Base-by-base conservation (phyloP, 2,113 vertebrate genomes). In the Poicephalus gulielmi region DNA sequence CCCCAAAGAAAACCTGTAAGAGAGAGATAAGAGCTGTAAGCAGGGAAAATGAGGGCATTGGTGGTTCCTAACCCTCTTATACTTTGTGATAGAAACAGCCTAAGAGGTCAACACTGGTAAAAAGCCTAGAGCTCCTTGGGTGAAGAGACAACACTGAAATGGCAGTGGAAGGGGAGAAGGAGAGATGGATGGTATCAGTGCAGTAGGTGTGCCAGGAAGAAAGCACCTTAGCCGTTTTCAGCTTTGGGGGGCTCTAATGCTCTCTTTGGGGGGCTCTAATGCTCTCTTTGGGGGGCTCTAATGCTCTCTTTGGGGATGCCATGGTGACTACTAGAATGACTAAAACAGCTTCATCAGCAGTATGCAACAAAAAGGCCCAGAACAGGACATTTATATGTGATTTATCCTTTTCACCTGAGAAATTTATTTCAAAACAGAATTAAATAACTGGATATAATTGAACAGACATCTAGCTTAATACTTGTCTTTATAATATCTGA, bases 361-460 rank as follows among this genome's bases (percentile, higher is more conserved):
- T 17, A 53, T 13, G 23, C 28, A 80, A 59, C 60, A 64, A 73
- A 90, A 76, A 64, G 31, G 16, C 35, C 12, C 17, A 50, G 52
- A 92, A 92, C 1, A 60, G 37, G 71, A 75, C 9, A 43, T 68
- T 62, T 78, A 49, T 43, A 25, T 17, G 22, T 41, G 4, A 85
- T 66, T 92, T 83, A 59, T 83, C 52, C 44, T 87, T 94, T 95
- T 80, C 74, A 85, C 78, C 49, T 60, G 50, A 83, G 57, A 87
- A 92, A 92, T 79, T 82, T 62, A 86, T 79, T 87, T 83, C 52
- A 84, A 80, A 96, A 80, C 23, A 86, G 71, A 79, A 76, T 63
- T 46, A 85, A 91, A 81, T 82, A 73, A 79, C 41, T 28, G 75
- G 33, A 94, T 83, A 28, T n/a, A 86, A 78, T 30, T 86, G 79